Conservation (phyloP, 2,888 invertebrate species). For the Synanthedon myopaeformis region DNA sequence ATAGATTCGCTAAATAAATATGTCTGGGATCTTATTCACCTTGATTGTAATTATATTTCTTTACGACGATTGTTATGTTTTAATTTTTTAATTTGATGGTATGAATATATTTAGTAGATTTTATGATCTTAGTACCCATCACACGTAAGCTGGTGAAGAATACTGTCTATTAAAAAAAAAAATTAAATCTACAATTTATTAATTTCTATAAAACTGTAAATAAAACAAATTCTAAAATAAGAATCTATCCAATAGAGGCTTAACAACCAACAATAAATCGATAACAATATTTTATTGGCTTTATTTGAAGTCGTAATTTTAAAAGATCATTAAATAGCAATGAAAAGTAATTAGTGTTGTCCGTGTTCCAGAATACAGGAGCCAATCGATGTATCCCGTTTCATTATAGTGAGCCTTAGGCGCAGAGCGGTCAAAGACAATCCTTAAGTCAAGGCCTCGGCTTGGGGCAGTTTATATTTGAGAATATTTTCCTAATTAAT, state of each 20-base stretch:
- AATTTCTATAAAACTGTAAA: no score
- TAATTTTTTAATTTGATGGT: no score
- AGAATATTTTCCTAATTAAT: constrained; percentile 71
- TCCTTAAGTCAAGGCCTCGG: constrained; percentile 40
- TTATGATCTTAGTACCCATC: no score
- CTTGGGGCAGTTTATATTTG: constrained; percentile 60
- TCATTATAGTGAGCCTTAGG: constrained; percentile 48
- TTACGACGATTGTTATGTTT: no score
- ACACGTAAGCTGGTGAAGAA: no score
- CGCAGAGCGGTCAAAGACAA: constrained; percentile 50
- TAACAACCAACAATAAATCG: neutral
- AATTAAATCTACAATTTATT: no score
- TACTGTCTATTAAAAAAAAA: no score
- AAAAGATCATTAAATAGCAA: constrained; percentile 32
- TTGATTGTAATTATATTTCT: no score
- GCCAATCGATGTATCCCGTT: constrained; percentile 49
- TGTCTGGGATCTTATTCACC: neutral
- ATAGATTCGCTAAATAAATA: neutral
- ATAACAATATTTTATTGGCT: neutral
- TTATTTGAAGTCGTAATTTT: constrained; percentile 1
- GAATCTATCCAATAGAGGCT: no score
- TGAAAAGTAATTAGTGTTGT: constrained; percentile 41
- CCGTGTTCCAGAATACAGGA: constrained; percentile 51
- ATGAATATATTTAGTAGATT: no score
- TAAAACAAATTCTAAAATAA: no score